Evolutionary conservation across 30 jellyfish, hydroid and myxozoan genomes (phyloP), one percentile per base, ranked within the genome.

Genomic region (Sanderia malayensis): DNA sequence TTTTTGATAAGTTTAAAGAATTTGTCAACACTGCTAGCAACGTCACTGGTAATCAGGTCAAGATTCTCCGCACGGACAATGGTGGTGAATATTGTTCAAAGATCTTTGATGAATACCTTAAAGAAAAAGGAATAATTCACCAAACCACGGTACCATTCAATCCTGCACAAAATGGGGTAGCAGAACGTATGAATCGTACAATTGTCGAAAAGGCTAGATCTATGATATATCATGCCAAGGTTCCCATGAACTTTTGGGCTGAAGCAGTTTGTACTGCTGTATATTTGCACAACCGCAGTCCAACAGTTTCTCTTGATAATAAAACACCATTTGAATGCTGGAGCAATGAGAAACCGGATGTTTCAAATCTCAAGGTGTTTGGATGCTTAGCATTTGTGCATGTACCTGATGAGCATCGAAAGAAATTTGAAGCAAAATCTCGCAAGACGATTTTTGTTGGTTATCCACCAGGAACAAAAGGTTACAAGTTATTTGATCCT

Each of bases 81-180:
- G 77, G 77, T 58, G 86, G 77, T 58, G 86, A 74, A 74, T 58
- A 55, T 58, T 34, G 69, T 29, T 74, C 76, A 30, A 58, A 22
- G 6, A 68, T 17, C 25, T 59, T 74, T 61, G 68, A 28, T 11
- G 28, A 44, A 58, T 57, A 58, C 58, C 32, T 59, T 68, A 58
- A 37, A 45, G 77, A 74, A 15, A 37, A 23, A 23, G 76, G 76
- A 60, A 58, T 74, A 8, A 32, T 37, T 22, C 86, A 61, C 26
- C 58, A 74, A 18, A 33, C 66, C 2, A 74, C 76, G 0, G 41
- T 62, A 6, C 86, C 86, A 8, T 18, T 20, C 25, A 58, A 59
- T 74, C 86, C 86, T 9, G 58, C 37, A 25, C 86, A 61, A 33
- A 58, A 74, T 47, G 86, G 68, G 1, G 68, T 74, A 0, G 77